These are phyloP conservation scores for Ptiloglossa arizonensis DNA, from an alignment of 1,140 invertebrate genomes.

Conservation along the genomic window DNA sequence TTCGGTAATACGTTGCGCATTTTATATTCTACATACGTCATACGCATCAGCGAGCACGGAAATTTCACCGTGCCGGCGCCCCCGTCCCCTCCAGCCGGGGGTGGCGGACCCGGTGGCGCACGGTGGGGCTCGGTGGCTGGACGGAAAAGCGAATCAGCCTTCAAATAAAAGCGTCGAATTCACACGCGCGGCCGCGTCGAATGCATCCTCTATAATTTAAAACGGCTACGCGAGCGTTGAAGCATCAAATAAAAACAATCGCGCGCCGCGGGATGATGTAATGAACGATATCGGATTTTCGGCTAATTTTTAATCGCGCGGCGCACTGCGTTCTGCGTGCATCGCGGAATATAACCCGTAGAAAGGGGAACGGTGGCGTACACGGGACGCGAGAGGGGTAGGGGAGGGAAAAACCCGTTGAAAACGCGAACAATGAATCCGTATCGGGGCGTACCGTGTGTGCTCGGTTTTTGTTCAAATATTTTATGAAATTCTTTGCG, in stretches of 20 bases:
- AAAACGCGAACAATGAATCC: slow-evolving; percentile 16
- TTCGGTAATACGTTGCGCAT: slow-evolving; percentile 68
- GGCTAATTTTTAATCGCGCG: slow-evolving; percentile 47
- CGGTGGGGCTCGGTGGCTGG: neutral
- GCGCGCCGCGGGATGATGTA: slow-evolving; percentile 56
- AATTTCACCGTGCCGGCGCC: slow-evolving; percentile 50
- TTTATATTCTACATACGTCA: slow-evolving; percentile 69
- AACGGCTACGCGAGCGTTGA: slow-evolving; percentile 57
- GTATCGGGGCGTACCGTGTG: neutral
- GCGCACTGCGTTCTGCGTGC: neutral
- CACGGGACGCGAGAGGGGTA: no score
- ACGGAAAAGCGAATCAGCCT: slow-evolving; percentile 66
- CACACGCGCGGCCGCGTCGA: slow-evolving; percentile 52
- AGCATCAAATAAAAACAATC: slow-evolving; percentile 62
- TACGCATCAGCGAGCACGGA: slow-evolving; percentile 61
- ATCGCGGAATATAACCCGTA: neutral
- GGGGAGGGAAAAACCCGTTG: no score
- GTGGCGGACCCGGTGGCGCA: neutral
- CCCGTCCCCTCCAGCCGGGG: neutral
- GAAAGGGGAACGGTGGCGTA: no score
- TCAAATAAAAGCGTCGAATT: slow-evolving; percentile 67
- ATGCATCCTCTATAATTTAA: slow-evolving; percentile 64
- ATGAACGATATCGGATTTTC: slow-evolving; percentile 65
- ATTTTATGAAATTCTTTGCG: slow-evolving; percentile 51
- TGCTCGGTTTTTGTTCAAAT: slow-evolving; percentile 28